These are phyloP conservation scores for Chrysoperla carnea DNA, from an alignment of 1,140 invertebrate species.

Conservation along the genomic window DNA sequence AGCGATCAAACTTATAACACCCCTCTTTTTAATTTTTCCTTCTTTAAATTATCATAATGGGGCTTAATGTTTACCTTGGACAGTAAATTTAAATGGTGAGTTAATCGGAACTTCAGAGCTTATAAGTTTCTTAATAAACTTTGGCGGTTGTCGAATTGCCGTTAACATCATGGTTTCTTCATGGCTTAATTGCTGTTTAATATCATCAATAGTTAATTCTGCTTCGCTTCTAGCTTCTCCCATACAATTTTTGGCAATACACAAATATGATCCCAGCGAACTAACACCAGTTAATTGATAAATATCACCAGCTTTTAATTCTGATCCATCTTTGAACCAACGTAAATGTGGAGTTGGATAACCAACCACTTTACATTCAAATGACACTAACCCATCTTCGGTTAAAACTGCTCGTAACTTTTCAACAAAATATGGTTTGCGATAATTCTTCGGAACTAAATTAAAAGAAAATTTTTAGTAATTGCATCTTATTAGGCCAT, in stretches of 20 bases:
- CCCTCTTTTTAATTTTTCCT: too few species aligned
- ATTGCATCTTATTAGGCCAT: too few species aligned
- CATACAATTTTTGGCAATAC: constrained; percentile 82
- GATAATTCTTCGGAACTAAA: constrained; percentile 73
- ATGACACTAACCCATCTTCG: constrained; percentile 78
- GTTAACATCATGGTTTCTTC: constrained; percentile 62
- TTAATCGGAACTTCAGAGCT: constrained; percentile 69
- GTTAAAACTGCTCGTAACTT: constrained; percentile 71
- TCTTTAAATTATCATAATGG: too few species aligned
- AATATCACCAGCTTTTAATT: constrained; percentile 79
- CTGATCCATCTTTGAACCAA: constrained; percentile 85
- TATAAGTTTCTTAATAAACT: constrained; percentile 61
- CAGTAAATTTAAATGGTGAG: constrained; percentile 57
- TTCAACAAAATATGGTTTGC: constrained; percentile 77
- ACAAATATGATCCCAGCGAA: constrained; percentile 78
- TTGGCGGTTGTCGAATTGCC: constrained; percentile 60
- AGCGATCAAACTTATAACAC: too few species aligned
- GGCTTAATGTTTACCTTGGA: constrained; percentile 69
- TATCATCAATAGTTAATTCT: constrained; percentile 76
- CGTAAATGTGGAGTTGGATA: constrained; percentile 68
- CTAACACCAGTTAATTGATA: constrained; percentile 81
- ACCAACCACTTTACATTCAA: constrained; percentile 84
- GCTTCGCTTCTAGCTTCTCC: constrained; percentile 72
- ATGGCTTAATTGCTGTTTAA: constrained; percentile 73
- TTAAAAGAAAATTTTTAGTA: constrained; percentile 8